These are phyloP conservation scores for Notiomystis cincta DNA, from an alignment of 2,113 vertebrate genomes.

Conservation along the genomic window DNA sequence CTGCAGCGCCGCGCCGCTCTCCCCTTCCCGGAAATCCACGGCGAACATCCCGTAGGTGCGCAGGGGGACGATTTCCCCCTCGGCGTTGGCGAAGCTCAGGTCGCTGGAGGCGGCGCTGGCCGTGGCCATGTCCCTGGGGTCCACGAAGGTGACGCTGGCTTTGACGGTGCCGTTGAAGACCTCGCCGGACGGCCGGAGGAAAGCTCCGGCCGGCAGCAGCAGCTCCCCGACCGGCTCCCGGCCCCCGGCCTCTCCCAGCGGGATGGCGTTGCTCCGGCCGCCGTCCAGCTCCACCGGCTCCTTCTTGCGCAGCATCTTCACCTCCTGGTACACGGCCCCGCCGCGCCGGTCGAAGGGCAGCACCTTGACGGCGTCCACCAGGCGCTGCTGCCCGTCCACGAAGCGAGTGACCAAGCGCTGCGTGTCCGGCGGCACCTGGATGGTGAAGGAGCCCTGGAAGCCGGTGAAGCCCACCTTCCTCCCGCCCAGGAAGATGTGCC, in stretches of 20 bases:
- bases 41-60: slow-evolving; percentile 96
- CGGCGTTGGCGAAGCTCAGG: slow-evolving; percentile 83
- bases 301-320: slow-evolving; percentile 88
- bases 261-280: slow-evolving; percentile 76
- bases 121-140: slow-evolving; percentile 85
- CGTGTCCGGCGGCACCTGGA: slow-evolving; percentile 80
- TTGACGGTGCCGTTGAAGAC: slow-evolving; percentile 84
- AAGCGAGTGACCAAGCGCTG: slow-evolving; percentile 87
- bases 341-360: slow-evolving; percentile 88
- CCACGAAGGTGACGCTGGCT: slow-evolving; percentile 92
- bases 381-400: slow-evolving; percentile 79
- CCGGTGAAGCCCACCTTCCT: slow-evolving; percentile 84
- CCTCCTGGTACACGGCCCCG: slow-evolving; percentile 86
- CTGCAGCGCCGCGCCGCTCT: slow-evolving; percentile 75
- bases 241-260: slow-evolving; percentile 75
- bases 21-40: slow-evolving; percentile 85
- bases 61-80: slow-evolving; percentile 86
- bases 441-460: slow-evolving; percentile 89
- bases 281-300: slow-evolving; percentile 78
- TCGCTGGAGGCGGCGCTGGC: slow-evolving; percentile 85
- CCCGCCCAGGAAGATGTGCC: slow-evolving; percentile 81
- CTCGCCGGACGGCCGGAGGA: slow-evolving; percentile 80
- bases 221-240: slow-evolving; percentile 84
- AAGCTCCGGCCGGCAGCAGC: slow-evolving; percentile 81
- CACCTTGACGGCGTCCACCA: slow-evolving; percentile 86